These are phyloP conservation scores for Adelges cooleyi DNA, from an alignment of 1,140 invertebrate species.

Conservation along the genomic window DNA sequence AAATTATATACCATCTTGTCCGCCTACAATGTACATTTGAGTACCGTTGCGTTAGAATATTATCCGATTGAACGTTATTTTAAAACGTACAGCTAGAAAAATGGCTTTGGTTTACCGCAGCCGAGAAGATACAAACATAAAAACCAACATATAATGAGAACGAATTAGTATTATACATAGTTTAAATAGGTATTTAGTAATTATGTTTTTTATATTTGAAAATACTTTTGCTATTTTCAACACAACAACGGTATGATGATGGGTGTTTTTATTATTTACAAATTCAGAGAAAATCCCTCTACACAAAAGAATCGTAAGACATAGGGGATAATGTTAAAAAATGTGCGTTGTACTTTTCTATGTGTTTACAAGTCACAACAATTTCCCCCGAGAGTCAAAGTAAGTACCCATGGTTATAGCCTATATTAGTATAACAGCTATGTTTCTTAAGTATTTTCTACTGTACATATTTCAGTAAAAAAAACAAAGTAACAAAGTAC, in stretches of 20 bases:
- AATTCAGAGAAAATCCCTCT: neutral
- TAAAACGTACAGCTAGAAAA: neutral
- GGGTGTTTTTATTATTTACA: neutral
- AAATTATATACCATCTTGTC: too few species aligned
- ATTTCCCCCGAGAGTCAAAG: neutral
- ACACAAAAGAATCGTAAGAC: neutral
- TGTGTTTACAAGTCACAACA: neutral
- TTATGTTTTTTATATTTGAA: neutral
- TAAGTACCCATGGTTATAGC: neutral
- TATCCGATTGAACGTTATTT: too few species aligned
- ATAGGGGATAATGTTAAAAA: neutral
- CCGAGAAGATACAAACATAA: neutral
- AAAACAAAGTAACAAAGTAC: too few species aligned
- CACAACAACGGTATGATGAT: neutral
- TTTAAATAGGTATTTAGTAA: neutral
- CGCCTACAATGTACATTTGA: too few species aligned
- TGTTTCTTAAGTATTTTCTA: neutral
- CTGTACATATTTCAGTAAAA: too few species aligned
- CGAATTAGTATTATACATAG: neutral
- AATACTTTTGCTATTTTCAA: neutral
- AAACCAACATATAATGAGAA: neutral
- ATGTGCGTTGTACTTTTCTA: neutral
- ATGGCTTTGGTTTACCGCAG: neutral
- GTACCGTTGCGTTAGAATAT: too few species aligned
- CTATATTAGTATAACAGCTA: neutral